phyloP scores from a whole-genome alignment of 1,140 invertebrate genomes.

The Holotrichia oblita region DNA sequence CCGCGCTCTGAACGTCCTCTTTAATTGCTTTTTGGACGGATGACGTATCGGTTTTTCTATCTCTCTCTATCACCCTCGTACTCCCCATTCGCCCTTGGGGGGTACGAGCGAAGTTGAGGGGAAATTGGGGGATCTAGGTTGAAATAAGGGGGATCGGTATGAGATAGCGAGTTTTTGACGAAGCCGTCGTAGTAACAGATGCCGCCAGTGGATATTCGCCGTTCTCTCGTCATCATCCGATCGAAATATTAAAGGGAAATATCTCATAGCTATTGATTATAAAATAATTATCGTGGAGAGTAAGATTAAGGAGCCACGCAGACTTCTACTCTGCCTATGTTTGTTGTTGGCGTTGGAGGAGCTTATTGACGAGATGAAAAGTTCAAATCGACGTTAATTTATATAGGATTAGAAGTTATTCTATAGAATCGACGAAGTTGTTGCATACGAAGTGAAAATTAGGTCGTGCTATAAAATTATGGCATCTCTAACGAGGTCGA shows the following conservation, averaged over 20 bases:
- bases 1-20: not conserved
- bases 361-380: not conserved
- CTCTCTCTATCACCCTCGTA: not conserved
- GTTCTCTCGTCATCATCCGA: not conserved
- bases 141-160: not conserved
- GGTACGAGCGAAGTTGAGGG: not conserved
- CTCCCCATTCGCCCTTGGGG: not conserved
- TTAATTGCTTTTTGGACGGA: conserved; percentile 19
- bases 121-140: not conserved
- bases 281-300: not conserved
- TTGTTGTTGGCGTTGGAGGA: not conserved
- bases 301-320: too few relatives aligned
- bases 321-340: not conserved
- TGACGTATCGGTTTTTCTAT: conserved; percentile 23
- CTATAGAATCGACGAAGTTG: too few relatives aligned
- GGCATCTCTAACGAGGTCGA: too few relatives aligned
- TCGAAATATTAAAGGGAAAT: not conserved
- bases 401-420: not conserved
- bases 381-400: conserved; percentile 10
- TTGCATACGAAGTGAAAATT: too few relatives aligned
- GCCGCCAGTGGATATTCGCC: not conserved
- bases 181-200: not conserved
- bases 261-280: not conserved
- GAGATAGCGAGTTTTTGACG: not conserved
- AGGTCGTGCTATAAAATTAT: too few relatives aligned